Evolutionary conservation across 2,888 invertebrate genomes (phyloP).

Genomic region (Dicyrtomina minuta): DNA sequence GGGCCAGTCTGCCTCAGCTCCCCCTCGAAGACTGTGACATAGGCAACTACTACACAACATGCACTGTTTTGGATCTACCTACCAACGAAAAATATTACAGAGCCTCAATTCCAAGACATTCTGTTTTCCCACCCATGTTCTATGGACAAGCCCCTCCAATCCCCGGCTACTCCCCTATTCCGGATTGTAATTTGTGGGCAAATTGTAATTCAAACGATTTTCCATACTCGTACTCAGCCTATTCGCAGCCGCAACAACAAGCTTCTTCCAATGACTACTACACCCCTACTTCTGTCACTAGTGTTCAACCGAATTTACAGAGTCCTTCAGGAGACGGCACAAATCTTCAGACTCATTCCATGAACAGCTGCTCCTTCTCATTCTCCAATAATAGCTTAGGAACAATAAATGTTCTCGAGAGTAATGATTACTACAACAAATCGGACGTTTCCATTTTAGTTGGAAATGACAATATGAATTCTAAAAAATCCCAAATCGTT

Average conservation of each 20-base stretch:
- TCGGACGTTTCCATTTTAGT: background rate
- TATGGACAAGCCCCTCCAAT: conserved; percentile 34
- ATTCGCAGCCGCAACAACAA: conserved; percentile 11
- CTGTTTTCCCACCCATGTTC: conserved; percentile 38
- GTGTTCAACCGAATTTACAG: background rate
- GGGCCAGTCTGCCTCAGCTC: too few relatives aligned
- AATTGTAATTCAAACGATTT: conserved; percentile 31
- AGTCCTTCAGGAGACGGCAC: background rate
- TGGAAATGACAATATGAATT: background rate
- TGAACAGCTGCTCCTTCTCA: conserved; percentile 16
- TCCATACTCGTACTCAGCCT: conserved; percentile 16
- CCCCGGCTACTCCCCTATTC: conserved; percentile 35
- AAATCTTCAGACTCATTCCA: background rate
- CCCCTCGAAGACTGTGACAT: conserved; percentile 23
- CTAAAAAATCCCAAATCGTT: background rate
- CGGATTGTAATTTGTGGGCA: conserved; percentile 30
- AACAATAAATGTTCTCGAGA: background rate
- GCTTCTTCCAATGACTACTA: conserved; percentile 8
- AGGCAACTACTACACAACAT: conserved; percentile 33
- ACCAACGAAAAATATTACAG: conserved; percentile 36
- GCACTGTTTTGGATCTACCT: conserved; percentile 36
- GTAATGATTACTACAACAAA: background rate
- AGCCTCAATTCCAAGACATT: conserved; percentile 22
- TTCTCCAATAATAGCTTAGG: background rate
- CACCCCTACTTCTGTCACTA: background rate